A percentile compares a stretch with the other conserved stretches of the same genome.
Conservation (phyloP, 2,888 invertebrate genomes). For the Junonia oenone region DNA sequence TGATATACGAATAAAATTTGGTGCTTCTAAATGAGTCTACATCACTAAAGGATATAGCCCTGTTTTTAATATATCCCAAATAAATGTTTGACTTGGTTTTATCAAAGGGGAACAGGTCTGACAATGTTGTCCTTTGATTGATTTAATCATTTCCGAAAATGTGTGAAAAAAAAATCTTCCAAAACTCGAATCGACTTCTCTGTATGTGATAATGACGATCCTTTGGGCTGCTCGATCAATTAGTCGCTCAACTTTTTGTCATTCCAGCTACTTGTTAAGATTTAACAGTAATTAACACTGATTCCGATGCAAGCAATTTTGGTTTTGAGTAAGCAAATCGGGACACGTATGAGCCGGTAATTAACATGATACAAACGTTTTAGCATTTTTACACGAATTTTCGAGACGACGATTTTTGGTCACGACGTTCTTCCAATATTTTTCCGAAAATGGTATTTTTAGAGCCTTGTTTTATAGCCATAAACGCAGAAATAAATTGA, state of each 20-base stretch:
- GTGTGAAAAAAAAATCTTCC: constrained; percentile 10
- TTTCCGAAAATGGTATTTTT: no score
- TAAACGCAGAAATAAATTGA: no score
- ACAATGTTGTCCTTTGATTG: constrained; percentile 8
- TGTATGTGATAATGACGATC: constrained; percentile 51
- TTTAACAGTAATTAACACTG: constrained; percentile 49
- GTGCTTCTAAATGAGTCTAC: neutral
- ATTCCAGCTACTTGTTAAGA: constrained; percentile 40
- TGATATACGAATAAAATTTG: neutral
- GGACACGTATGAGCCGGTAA: neutral
- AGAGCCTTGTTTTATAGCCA: no score
- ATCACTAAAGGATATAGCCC: neutral
- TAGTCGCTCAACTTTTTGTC: constrained; percentile 58
- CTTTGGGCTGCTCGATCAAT: constrained; percentile 40
- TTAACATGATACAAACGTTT: neutral
- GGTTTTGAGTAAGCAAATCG: constrained; percentile 28
- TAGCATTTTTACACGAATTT: neutral
- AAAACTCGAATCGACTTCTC: constrained; percentile 27
- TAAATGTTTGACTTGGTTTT: neutral
- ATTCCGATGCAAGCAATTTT: constrained; percentile 46
- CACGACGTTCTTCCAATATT: neutral
- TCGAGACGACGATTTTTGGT: neutral
- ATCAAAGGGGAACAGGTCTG: neutral
- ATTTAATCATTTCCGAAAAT: constrained; percentile 2
- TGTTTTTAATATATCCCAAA: neutral